A percentile compares a stretch with the other conserved stretches of the same genome.
Conservation (phyloP, 2,888 invertebrate genomes). For the Meteorus cinctellus region DNA sequence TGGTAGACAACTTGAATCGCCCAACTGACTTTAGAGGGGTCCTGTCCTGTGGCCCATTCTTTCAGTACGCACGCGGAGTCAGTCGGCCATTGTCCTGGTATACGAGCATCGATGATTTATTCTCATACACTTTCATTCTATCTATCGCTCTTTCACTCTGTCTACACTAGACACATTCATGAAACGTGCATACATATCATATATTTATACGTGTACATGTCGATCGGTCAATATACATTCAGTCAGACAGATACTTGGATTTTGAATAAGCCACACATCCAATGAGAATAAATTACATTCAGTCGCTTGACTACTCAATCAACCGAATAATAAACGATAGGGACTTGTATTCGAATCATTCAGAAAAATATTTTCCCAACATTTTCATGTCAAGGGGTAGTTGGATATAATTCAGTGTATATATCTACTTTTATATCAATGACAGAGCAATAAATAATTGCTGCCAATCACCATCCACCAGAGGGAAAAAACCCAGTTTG, state of each 20-base stretch:
- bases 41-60: conserved; percentile 54
- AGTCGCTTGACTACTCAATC: conserved; percentile 26
- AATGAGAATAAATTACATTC: conserved; percentile 28
- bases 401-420: not conserved
- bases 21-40: conserved; percentile 48
- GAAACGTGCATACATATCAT: not conserved
- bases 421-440: not conserved
- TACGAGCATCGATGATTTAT: conserved; percentile 52
- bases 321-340: conserved; percentile 13
- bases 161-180: conserved; percentile 2
- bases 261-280: conserved; percentile 27
- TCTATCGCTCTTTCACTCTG: conserved; percentile 6
- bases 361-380: not conserved
- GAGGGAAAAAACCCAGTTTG: not conserved
- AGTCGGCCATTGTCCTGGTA: conserved; percentile 47
- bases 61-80: conserved; percentile 46
- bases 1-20: conserved; percentile 62
- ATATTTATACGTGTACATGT: conserved; percentile 32
- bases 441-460: not conserved
- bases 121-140: conserved; percentile 43
- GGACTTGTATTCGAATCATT: not conserved
- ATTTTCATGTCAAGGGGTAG: conserved; percentile 6
- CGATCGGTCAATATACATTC: conserved; percentile 33
- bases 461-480: not conserved
- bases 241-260: conserved; percentile 16